A percentile compares a stretch with the other conserved stretches of the same genome.
These are phyloP conservation scores for Ganaspis brasiliensis DNA, from an alignment of 2,888 invertebrate species.

Conservation along the genomic window DNA sequence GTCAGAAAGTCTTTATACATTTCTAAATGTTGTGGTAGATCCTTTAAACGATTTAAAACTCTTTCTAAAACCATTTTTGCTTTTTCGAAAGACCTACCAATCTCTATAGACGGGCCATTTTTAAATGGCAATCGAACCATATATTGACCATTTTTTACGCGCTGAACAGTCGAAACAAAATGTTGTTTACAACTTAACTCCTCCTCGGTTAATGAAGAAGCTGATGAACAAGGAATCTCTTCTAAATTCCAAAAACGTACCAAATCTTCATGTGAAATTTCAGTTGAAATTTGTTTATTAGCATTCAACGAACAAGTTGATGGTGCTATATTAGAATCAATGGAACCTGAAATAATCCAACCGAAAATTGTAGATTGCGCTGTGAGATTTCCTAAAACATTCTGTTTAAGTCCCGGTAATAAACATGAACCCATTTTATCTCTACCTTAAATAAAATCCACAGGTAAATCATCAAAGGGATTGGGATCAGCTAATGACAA, in stretches of 20 bases:
- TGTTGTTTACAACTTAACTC: background rate
- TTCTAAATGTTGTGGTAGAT: background rate
- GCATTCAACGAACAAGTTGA: background rate
- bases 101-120: background rate
- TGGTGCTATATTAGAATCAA: background rate
- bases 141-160: background rate
- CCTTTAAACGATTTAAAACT: background rate
- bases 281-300: background rate
- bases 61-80: background rate
- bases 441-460: background rate
- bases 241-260: slow-evolving; percentile 12
- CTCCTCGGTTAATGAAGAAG: background rate
- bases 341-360: background rate
- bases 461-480: background rate
- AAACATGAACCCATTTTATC: background rate
- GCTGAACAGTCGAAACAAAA: background rate
- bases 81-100: background rate
- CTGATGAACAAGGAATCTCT: background rate
- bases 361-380: slow-evolving; percentile 1
- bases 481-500: background rate
- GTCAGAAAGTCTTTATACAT: background rate
- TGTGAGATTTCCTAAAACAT: background rate
- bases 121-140: slow-evolving; percentile 9
- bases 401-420: background rate
- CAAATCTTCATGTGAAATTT: background rate